Evolutionary conservation across 2,797 vertebrate species (phyloP).

Genomic region (Dendrocincla fuliginosa): DNA sequence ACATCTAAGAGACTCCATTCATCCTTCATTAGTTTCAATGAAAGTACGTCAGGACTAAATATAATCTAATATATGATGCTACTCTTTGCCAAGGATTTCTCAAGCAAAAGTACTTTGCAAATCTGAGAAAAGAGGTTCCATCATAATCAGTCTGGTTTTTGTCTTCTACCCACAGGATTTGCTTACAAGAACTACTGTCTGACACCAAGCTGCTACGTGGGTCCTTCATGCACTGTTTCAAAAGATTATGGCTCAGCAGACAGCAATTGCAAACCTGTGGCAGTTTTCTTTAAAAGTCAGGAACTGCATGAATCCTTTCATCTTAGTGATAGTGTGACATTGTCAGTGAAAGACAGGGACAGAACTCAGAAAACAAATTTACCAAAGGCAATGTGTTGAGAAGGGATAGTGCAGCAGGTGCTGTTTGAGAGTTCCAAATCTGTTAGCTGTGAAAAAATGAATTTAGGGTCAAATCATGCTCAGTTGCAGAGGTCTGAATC

Average conservation of each 20-base stretch:
- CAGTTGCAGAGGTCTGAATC: neutral
- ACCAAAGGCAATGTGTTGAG: neutral
- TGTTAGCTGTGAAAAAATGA: neutral
- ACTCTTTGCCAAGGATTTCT: neutral
- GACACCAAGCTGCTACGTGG: neutral
- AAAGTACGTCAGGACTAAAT: neutral
- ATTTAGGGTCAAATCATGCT: neutral
- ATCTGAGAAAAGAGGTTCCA: neutral
- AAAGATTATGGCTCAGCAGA: neutral
- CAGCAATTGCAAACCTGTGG: neutral
- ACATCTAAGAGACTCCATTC: neutral
- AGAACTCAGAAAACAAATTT: neutral
- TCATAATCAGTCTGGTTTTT: neutral
- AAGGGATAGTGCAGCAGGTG: neutral
- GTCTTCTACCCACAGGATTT: neutral
- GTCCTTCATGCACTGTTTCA: neutral
- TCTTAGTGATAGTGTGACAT: neutral
- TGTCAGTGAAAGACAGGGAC: neutral
- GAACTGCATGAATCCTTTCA: neutral
- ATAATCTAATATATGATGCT: neutral
- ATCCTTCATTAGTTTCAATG: neutral
- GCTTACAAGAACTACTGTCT: neutral
- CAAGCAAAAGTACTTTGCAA: neutral
- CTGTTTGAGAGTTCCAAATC: neutral
- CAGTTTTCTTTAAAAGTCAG: neutral